Percentiles rank a stretch among this genome's conserved stretches.
phyloP scores from a whole-genome alignment of 2,888 invertebrate species.

The Hypolimnas misippus region DNA sequence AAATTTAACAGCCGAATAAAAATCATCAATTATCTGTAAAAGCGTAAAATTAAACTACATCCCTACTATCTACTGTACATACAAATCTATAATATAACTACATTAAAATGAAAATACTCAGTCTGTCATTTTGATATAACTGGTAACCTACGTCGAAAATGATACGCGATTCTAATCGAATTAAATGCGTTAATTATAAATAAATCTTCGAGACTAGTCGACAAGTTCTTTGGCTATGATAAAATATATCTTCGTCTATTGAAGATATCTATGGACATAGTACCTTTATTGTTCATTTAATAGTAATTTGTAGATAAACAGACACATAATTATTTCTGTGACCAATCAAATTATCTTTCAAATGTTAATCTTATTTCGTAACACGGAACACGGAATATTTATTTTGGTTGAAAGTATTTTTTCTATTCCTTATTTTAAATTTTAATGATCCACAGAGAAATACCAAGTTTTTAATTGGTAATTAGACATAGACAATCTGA shows the following conservation, averaged over 20 bases:
- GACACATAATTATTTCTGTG: slow-evolving; percentile 22
- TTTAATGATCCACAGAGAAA: no score
- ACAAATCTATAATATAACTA: slow-evolving; percentile 27
- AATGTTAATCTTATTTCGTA: no score
- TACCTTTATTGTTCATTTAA: neutral
- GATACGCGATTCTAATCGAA: slow-evolving; percentile 44
- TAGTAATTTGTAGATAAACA: neutral
- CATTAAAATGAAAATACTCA: slow-evolving; percentile 53
- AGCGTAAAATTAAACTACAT: slow-evolving; percentile 36
- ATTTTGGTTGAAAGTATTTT: no score
- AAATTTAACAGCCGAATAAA: slow-evolving; percentile 7
- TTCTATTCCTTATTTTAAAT: no score
- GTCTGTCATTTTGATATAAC: slow-evolving; percentile 63
- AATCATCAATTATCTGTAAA: slow-evolving; percentile 1
- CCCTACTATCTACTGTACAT: slow-evolving; percentile 43
- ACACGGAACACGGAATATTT: no score
- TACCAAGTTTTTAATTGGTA: no score
- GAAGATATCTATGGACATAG: slow-evolving; percentile 15
- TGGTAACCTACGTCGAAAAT: slow-evolving; percentile 67
- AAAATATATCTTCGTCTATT: slow-evolving; percentile 32
- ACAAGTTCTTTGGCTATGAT: slow-evolving; percentile 77
- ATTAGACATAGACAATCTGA: no score
- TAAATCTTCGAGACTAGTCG: slow-evolving; percentile 72
- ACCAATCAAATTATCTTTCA: no score
- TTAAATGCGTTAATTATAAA: slow-evolving; percentile 70